These are phyloP conservation scores for Sebastes paucispinis DNA, from an alignment of 2,797 vertebrate species.

Conservation along the genomic window DNA sequence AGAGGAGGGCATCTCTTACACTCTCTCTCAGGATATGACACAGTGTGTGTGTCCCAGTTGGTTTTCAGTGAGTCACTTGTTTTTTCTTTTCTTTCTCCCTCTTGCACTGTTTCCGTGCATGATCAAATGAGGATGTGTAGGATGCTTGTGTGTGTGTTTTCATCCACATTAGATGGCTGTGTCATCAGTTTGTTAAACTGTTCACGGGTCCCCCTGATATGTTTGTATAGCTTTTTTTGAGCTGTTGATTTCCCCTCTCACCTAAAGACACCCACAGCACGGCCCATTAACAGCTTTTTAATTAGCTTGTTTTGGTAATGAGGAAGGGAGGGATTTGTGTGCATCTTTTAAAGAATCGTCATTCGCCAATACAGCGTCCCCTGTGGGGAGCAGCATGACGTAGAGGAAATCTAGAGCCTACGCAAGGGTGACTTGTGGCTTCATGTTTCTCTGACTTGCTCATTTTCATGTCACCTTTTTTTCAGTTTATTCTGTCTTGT, in stretches of 20 bases:
- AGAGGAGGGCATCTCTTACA: conserved; percentile 56
- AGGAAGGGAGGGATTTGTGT: conserved; percentile 62
- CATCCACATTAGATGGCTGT: conserved; percentile 25
- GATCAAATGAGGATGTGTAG: conserved; percentile 22
- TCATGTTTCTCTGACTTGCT: conserved; percentile 1
- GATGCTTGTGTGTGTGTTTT: conserved; percentile 33
- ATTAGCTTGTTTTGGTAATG: conserved; percentile 81
- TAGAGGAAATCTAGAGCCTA: conserved; percentile 26
- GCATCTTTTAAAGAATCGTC: conserved; percentile 40
- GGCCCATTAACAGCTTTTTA: conserved; percentile 78
- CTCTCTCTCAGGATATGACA: conserved; percentile 72
- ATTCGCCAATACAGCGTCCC: conserved; percentile 22
- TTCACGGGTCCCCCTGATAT: conserved; percentile 28
- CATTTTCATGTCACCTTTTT: conserved; percentile 2
- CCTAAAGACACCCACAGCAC: conserved; percentile 62
- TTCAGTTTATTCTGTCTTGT: conserved; percentile 47
- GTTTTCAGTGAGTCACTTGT: conserved; percentile 76
- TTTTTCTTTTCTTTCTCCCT: conserved; percentile 18
- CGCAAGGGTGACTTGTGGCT: conserved; percentile 9
- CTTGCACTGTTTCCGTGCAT: conserved; percentile 45
- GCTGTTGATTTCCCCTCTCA: conserved; percentile 34
- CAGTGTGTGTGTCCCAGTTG: conserved; percentile 72
- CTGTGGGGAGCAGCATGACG: conserved; percentile 24
- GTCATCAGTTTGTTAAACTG: conserved; percentile 49
- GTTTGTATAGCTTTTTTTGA: conserved; percentile 18